These are phyloP conservation scores for Pangasius djambal DNA, from an alignment of 2,797 vertebrate genomes.

Conservation along the genomic window DNA sequence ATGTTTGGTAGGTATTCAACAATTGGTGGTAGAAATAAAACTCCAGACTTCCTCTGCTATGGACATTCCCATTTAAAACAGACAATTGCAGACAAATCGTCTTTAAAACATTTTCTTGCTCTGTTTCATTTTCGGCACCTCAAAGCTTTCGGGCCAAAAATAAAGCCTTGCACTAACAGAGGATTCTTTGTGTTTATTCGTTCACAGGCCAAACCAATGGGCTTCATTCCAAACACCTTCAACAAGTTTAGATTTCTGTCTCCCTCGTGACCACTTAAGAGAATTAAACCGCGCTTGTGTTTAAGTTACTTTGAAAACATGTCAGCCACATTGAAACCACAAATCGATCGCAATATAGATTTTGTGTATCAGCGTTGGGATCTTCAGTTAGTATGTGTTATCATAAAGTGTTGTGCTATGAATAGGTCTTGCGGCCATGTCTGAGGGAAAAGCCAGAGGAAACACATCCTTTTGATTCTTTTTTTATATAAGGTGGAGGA, in stretches of 20 bases:
- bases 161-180: conserved; percentile 29
- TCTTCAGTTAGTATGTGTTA: not conserved
- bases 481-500: not conserved
- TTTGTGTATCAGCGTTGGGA: not conserved
- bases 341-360: conserved; percentile 17
- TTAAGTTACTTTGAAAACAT: conserved; percentile 42
- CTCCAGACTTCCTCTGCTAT: conserved; percentile 62
- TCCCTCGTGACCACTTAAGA: conserved; percentile 47
- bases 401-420: not conserved
- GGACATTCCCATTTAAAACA: conserved; percentile 60
- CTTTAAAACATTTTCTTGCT: conserved; percentile 67
- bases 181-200: conserved; percentile 31
- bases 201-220: conserved; percentile 42
- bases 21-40: conserved; percentile 65
- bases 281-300: conserved; percentile 40
- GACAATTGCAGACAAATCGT: conserved; percentile 72
- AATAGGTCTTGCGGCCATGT: conserved; percentile 10
- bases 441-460: not conserved
- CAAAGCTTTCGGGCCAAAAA: conserved; percentile 50
- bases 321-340: conserved; percentile 5
- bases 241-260: conserved; percentile 47
- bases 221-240: conserved; percentile 43
- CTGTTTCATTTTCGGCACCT: conserved; percentile 56
- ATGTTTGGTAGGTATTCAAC: conserved; percentile 68
- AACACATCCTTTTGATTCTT: conserved; percentile 11